Conservation (phyloP, 1,140 invertebrate species). For the Semibalanus balanoides region DNA sequence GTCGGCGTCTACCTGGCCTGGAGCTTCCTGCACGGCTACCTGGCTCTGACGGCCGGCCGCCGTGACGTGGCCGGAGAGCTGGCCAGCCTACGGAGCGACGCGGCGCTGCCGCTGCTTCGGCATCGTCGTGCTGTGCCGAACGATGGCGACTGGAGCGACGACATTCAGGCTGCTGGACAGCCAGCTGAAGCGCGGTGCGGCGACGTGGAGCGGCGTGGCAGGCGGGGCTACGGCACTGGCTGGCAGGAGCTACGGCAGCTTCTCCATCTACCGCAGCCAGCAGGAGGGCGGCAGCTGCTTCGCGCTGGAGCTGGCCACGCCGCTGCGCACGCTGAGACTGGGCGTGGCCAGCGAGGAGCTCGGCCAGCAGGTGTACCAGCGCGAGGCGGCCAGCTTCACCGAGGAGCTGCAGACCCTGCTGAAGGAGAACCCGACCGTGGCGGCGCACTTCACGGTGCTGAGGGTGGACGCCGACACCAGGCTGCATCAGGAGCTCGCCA, state of each 20-base stretch:
- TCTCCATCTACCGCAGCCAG: neutral
- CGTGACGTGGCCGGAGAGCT: neutral
- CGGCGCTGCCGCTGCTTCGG: neutral
- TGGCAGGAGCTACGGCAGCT: neutral
- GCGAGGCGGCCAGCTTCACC: neutral
- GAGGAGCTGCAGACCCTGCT: neutral
- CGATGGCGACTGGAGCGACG: neutral
- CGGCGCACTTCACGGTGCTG: neutral
- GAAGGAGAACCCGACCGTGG: neutral
- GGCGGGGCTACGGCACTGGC: neutral
- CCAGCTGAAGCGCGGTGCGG: neutral
- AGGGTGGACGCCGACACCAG: conserved; percentile 37
- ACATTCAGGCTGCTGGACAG: neutral
- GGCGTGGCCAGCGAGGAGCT: neutral
- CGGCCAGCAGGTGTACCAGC: neutral
- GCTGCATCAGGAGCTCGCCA: conserved; percentile 26
- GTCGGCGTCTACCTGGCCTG: neutral
- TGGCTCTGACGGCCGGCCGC: neutral
- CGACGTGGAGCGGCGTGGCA: neutral
- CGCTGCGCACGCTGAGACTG: neutral
- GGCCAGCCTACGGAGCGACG: neutral
- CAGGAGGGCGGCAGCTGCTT: neutral
- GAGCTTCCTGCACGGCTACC: neutral
- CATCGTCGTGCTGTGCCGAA: neutral
- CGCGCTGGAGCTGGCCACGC: neutral